Base-by-base conservation (phyloP, 2,113 vertebrate genomes). In the Taxidea taxus region DNA sequence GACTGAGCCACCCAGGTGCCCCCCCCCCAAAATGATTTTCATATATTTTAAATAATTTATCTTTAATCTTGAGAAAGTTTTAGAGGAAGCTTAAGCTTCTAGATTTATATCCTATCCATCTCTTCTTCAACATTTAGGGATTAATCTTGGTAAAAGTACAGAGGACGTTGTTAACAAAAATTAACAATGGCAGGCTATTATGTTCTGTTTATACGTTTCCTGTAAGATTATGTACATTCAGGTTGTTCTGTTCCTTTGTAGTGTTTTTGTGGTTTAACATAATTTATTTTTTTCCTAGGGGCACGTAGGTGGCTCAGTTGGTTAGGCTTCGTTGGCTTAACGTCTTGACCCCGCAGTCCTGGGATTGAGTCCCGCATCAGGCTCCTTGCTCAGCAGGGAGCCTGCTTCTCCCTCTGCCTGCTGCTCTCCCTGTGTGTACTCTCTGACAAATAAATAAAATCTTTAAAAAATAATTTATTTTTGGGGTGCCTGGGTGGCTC, bases 91-190 rank as follows among this genome's bases (percentile, higher is more conserved):
- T 27, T 84, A 87, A 64, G 2, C 95, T 93, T 93, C 44, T 90
- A 25, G 60, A 4, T 87, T 70, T 21, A 44, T 13, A 70, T 81
- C 60, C 31, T 66, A 60, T 77, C 13, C 14, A 83, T 56, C 42
- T 88, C 12, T 94, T 94, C 20, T 94, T 94, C 25, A 90, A 54
- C 39, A 93, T 86, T 80, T 95, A 95, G 74, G 37, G 11, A 82
- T 81, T 82, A 75, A 47, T 66, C 54, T 89, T 82, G 64, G 60
- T 93, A 14, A 2, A 80, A 51, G 23, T 85, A 81, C 68, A 66
- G 60, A 93, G 23, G 85, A 85, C 66, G 44, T 54, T 89, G 27
- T 29, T 91, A 82, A 80, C 10, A 90, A 96, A 87, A 83, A 56
- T 42, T 62, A 74, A 51, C 12, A 70, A 37, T 39, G 47, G 62